A percentile compares a stretch with the other conserved stretches of the same genome.
phyloP scores from a whole-genome alignment of 1,140 invertebrate species.

The Druon quercuslanigerum region DNA sequence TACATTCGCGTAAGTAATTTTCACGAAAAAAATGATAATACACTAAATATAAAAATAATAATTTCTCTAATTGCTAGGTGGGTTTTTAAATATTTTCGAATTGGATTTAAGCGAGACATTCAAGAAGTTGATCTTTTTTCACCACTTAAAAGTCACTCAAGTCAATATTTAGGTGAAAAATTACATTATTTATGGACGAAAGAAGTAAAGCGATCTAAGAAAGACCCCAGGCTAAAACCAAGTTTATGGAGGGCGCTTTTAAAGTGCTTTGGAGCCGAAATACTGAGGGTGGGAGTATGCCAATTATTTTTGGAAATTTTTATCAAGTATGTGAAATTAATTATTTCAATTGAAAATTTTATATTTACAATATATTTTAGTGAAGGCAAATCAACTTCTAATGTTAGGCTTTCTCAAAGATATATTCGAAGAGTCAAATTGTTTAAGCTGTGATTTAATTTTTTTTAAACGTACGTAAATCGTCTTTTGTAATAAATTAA shows the following conservation, averaged over 20 bases:
- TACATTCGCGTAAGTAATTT: constrained; percentile 6
- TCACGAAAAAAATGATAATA: neutral
- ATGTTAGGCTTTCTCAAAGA: too few species aligned
- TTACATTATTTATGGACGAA: constrained; percentile 77
- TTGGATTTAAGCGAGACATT: constrained; percentile 77
- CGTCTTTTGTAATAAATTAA: too few species aligned
- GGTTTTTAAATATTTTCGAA: constrained; percentile 75
- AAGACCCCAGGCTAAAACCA: constrained; percentile 47
- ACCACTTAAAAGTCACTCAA: constrained; percentile 77
- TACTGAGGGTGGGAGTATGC: constrained; percentile 71
- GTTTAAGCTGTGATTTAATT: too few species aligned
- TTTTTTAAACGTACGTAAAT: too few species aligned
- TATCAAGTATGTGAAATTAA: constrained; percentile 63
- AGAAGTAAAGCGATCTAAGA: constrained; percentile 57
- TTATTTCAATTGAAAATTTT: too few species aligned
- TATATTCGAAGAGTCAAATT: too few species aligned
- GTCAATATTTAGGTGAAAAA: constrained; percentile 75
- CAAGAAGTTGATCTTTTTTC: constrained; percentile 78
- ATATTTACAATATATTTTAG: too few species aligned
- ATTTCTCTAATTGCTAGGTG: constrained; percentile 66
- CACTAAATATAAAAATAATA: neutral
- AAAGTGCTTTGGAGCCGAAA: constrained; percentile 70
- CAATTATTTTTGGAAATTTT: constrained; percentile 75
- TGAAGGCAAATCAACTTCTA: too few species aligned
- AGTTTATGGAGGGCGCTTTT: constrained; percentile 69